Conservation (phyloP, 64 coral and sea anemone species). For the Montipora foliosa region DNA sequence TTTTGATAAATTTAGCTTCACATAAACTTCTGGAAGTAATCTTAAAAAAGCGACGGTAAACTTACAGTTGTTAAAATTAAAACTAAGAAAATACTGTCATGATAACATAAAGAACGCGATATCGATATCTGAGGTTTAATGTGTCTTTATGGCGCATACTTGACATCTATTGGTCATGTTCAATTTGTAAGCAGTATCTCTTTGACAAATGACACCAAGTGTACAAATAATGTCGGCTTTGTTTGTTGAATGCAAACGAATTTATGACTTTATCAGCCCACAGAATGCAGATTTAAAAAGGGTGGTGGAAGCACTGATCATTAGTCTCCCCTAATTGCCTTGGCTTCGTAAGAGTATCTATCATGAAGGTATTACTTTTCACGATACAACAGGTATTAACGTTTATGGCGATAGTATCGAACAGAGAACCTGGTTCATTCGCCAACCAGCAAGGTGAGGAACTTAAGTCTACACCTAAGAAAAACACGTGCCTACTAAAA, state of each 20-base stretch:
- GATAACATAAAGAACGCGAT: background rate
- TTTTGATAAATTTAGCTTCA: background rate
- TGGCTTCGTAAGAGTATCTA: background rate
- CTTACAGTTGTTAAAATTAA: background rate
- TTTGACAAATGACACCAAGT: background rate
- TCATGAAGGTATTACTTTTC: background rate
- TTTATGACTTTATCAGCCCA: background rate
- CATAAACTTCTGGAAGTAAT: background rate
- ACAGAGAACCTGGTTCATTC: background rate
- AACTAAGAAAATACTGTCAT: background rate
- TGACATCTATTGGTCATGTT: background rate
- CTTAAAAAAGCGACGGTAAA: background rate
- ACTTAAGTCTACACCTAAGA: background rate
- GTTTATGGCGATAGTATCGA: background rate
- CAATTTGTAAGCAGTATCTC: background rate
- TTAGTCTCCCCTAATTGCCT: background rate
- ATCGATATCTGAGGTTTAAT: slow-evolving; percentile 19
- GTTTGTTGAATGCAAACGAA: background rate
- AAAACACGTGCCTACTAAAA: background rate
- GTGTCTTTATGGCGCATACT: background rate
- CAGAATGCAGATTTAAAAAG: background rate
- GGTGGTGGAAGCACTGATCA: background rate
- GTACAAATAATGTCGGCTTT: background rate
- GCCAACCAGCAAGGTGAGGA: background rate
- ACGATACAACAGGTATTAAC: background rate